A percentile compares a stretch with the other conserved stretches of the same genome.
Conservation (phyloP, 2,888 invertebrate genomes). For the Caenorhabditis afra region DNA sequence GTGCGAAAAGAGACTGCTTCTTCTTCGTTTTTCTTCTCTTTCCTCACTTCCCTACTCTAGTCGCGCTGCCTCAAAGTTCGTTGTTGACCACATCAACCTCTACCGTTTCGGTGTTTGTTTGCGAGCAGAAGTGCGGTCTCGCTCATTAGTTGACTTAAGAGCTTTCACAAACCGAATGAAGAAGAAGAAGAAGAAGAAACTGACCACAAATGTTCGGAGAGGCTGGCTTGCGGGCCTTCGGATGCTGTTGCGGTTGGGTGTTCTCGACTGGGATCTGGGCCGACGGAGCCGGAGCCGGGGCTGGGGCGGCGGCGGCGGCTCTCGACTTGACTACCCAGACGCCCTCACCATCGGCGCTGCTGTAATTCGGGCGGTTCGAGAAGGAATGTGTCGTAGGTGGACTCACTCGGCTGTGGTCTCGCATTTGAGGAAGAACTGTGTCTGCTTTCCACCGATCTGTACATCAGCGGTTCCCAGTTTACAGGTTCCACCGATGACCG, state of each 20-base stretch:
- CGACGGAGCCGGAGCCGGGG: constrained; percentile 45
- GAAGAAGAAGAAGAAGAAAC: constrained; percentile 37
- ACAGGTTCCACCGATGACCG: constrained; percentile 80
- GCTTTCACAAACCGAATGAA: constrained; percentile 17
- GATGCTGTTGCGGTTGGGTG: constrained; percentile 69
- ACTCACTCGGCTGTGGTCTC: constrained; percentile 77
- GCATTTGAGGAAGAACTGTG: constrained; percentile 80
- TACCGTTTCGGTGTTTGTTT: constrained; percentile 32
- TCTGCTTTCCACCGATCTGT: constrained; percentile 80
- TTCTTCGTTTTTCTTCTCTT: background rate
- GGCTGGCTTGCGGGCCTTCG: constrained; percentile 63
- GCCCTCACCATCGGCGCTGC: constrained; percentile 76
- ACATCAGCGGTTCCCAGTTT: constrained; percentile 78
- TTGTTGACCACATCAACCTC: constrained; percentile 36
- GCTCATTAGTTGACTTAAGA: constrained; percentile 50
- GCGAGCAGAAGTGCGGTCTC: constrained; percentile 32
- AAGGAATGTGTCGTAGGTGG: background rate
- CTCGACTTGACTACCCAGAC: constrained; percentile 80
- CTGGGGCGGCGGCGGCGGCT: constrained; percentile 63
- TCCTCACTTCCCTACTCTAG: constrained; percentile 11
- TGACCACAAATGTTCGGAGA: constrained; percentile 73
- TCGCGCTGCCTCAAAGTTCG: constrained; percentile 3
- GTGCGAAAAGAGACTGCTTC: constrained; percentile 7
- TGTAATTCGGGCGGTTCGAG: constrained; percentile 42
- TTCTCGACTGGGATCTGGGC: constrained; percentile 60